Conservation (phyloP, 1,140 invertebrate genomes). For the Harpegnathos saltator region DNA sequence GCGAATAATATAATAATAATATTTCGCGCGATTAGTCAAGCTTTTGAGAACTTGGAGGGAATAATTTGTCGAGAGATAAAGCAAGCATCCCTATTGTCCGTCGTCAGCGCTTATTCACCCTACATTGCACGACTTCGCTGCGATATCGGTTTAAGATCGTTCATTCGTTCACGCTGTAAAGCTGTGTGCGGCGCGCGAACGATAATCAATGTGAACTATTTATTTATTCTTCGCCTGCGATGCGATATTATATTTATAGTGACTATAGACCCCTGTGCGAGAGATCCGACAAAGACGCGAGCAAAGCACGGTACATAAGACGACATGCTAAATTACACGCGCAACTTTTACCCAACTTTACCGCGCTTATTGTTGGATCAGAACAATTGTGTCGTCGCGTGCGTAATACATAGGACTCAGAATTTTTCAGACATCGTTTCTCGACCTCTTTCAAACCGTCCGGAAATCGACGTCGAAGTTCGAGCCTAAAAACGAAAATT, state of each 20-base stretch:
- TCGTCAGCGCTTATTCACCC: neutral
- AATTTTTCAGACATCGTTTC: no score
- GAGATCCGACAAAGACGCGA: neutral
- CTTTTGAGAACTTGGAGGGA: neutral
- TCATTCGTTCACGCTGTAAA: neutral
- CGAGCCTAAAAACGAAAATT: no score
- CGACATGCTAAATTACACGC: no score
- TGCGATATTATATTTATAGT: neutral
- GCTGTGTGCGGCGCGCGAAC: neutral
- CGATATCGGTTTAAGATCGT: neutral
- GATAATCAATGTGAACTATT: conserved; percentile 13
- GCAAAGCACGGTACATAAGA: neutral
- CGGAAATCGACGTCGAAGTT: no score
- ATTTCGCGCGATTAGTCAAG: neutral
- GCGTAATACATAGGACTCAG: no score
- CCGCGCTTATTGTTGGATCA: no score
- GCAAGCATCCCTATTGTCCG: neutral
- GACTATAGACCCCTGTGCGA: neutral
- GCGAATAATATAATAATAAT: neutral
- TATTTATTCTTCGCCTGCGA: neutral
- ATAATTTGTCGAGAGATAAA: neutral
- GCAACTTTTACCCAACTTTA: no score
- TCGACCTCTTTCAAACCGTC: no score
- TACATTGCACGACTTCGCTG: neutral
- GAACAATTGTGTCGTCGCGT: no score